Conservation (phyloP, 2,113 vertebrate species). For the Salvelinus alpinus region DNA sequence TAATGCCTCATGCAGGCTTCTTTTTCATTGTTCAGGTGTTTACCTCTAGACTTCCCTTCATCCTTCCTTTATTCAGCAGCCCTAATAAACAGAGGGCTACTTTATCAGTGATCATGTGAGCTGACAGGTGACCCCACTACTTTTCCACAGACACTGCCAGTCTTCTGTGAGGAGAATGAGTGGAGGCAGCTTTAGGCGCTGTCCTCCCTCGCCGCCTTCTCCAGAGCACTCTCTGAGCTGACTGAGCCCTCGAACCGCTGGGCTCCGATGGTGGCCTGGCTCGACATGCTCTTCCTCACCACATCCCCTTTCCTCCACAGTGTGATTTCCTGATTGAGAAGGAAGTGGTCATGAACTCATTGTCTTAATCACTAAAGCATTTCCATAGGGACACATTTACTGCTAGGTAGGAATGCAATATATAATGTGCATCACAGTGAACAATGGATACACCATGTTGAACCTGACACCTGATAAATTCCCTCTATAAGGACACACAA, state of each 20-base stretch:
- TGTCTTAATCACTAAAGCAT: not conserved
- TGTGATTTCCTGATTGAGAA: slow-evolving; percentile 86
- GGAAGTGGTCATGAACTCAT: not conserved
- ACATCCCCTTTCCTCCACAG: slow-evolving; percentile 98
- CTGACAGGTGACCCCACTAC: slow-evolving; percentile 24
- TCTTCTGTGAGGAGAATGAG: slow-evolving; percentile 22
- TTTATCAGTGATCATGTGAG: slow-evolving; percentile 45
- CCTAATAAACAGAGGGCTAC: slow-evolving; percentile 46
- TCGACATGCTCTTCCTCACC: slow-evolving; percentile 96
- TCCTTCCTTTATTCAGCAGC: slow-evolving; percentile 47
- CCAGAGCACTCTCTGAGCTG: slow-evolving; percentile 74
- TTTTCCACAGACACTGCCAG: slow-evolving; percentile 23
- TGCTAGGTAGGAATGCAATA: not conserved
- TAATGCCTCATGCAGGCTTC: slow-evolving; percentile 56
- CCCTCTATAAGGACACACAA: too few species aligned
- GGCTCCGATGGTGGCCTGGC: slow-evolving; percentile 92
- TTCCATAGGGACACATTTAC: not conserved
- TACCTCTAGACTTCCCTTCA: slow-evolving; percentile 51
- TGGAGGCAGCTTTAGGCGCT: slow-evolving; percentile 52
- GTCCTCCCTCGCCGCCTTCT: slow-evolving; percentile 69
- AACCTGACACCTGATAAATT: too few species aligned
- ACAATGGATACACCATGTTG: too few species aligned
- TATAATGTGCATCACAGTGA: not conserved
- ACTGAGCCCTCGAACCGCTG: slow-evolving; percentile 92
- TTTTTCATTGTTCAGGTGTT: slow-evolving; percentile 50